A percentile compares a stretch with the other conserved stretches of the same genome.
These are phyloP conservation scores for Drosophila gunungcola DNA, from an alignment of 1,140 invertebrate species.

Conservation along the genomic window DNA sequence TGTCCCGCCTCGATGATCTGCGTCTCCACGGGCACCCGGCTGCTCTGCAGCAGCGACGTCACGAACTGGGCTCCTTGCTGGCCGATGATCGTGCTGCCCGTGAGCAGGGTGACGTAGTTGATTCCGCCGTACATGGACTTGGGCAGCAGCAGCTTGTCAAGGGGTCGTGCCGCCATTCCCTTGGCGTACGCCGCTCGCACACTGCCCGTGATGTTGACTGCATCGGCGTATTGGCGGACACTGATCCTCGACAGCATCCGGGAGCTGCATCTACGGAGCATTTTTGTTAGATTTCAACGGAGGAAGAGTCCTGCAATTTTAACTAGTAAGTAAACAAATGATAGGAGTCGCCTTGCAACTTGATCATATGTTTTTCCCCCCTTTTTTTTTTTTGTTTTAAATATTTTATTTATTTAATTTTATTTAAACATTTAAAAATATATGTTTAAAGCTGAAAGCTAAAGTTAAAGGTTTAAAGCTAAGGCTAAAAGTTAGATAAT, in stretches of 20 bases:
- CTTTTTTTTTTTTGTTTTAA: too few species aligned
- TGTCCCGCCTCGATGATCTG: constrained; percentile 45
- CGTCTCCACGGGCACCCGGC: constrained; percentile 62
- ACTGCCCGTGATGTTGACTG: neutral
- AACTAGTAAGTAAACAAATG: neutral
- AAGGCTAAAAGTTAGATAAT: too few species aligned
- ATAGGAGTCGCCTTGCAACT: neutral
- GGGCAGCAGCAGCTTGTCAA: constrained; percentile 56
- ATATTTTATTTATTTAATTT: too few species aligned
- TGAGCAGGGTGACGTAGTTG: constrained; percentile 56
- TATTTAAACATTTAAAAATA: neutral
- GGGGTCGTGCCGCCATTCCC: constrained; percentile 9
- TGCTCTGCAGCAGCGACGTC: constrained; percentile 45
- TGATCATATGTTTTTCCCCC: neutral
- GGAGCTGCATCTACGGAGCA: constrained; percentile 7
- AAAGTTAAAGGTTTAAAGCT: too few species aligned
- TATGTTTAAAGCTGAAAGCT: too few species aligned
- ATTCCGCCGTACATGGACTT: constrained; percentile 62
- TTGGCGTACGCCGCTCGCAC: constrained; percentile 28
- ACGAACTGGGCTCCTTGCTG: constrained; percentile 65
- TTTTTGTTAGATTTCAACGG: constrained; percentile 10
- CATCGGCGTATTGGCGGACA: neutral
- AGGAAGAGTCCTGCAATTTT: neutral
- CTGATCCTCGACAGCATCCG: neutral
- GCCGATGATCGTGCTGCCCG: constrained; percentile 58